Base-by-base conservation (phyloP, 2,888 invertebrate species). In the Willowsia nigromaculata region DNA sequence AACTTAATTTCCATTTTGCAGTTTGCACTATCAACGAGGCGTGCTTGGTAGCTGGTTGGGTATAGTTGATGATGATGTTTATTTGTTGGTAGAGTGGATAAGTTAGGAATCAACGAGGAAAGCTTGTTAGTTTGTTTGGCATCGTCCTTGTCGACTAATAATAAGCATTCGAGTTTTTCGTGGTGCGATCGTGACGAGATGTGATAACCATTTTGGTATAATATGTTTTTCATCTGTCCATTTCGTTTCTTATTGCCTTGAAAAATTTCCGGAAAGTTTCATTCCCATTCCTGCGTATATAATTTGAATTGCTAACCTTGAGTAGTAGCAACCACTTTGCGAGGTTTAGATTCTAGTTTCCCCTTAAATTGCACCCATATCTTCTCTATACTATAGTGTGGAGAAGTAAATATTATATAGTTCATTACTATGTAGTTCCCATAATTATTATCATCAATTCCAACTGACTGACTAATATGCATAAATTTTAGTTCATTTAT, bases 121-220 rank as follows among this genome's bases (percentile, higher is more conserved):
- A 65, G 37, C 37, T 65, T 5, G 22, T 56, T 4, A 7, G 13
- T 37, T 33, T 37, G 9, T 25, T 56, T 56, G 56, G 56, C 25
- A 6, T 43, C 25, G 56, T 56, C 56, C 1, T 56, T 25, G 5
- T 65, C 33, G n/a, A 18, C 33, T 65, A 65, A 33, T 37, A 65
- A 65, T 15, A n/a, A n/a, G n/a, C n/a, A 65, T 65, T 65, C 65
- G 4, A 65, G 65, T 37, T 62, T 11, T 30, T 65, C n/a, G 37
- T 5, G 65, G 37, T 33, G n/a, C 30, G 13, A 37, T 65, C 83
- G 83, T 83, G 83, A 83, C 83, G 83, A 71, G 50, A 68, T 50
- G 83, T 83, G 83, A 83, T 83, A 83, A 83, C 71, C n/a, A 83
- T 83, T 65, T 65, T n/a, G 37, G 65, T 65, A 37, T 7, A 65